A percentile compares a stretch with the other conserved stretches of the same genome.
Evolutionary conservation across 2,113 vertebrate genomes (phyloP).

Genomic region (Peromyscus maniculatus): DNA sequence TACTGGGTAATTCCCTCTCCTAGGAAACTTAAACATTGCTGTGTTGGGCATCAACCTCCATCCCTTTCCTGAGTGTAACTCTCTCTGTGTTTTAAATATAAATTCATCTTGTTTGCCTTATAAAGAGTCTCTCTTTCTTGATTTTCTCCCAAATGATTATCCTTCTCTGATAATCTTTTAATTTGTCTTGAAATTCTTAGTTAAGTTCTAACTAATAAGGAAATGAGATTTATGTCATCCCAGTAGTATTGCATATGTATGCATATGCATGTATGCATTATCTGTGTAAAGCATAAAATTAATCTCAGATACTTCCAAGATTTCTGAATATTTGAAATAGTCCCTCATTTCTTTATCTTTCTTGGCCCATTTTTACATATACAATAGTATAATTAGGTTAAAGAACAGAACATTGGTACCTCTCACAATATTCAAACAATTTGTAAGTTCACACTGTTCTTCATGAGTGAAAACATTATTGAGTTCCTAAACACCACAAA

Average conservation of each 20-base stretch:
- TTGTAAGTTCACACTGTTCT: background rate
- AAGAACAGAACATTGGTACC: slow-evolving; percentile 39
- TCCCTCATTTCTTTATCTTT: background rate
- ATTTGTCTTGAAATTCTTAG: slow-evolving; percentile 44
- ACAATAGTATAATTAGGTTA: slow-evolving; percentile 6
- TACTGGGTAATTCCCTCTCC: background rate
- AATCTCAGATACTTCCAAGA: background rate
- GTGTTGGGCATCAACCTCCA: background rate
- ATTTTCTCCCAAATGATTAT: background rate
- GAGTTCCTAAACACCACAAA: background rate
- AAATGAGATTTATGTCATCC: slow-evolving; percentile 13
- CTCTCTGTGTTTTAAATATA: slow-evolving; percentile 21
- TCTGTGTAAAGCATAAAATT: background rate
- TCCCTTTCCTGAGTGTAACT: background rate
- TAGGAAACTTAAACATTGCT: background rate
- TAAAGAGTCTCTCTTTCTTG: background rate
- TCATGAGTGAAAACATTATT: slow-evolving; percentile 29
- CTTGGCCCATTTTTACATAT: background rate
- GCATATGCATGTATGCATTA: background rate
- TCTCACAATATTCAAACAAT: background rate
- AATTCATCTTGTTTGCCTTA: background rate
- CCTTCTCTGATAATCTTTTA: background rate
- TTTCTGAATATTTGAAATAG: slow-evolving; percentile 44
- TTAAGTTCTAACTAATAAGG: background rate
- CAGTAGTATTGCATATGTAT: background rate